Conservation (phyloP, 2,113 vertebrate genomes). For the Microcebus griseorufus region DNA sequence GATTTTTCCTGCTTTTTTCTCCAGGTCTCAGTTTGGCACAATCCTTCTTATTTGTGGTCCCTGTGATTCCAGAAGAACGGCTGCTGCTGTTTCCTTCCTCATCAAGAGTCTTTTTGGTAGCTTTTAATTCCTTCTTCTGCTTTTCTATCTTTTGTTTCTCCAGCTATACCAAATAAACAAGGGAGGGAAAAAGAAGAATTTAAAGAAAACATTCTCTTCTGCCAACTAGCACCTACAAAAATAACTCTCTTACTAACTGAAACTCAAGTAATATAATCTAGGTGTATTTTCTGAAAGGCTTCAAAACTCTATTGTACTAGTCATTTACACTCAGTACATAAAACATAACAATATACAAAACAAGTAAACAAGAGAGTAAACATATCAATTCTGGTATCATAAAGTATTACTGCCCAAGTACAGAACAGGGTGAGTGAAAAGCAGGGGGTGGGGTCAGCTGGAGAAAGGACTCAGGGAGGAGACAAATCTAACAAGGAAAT, state of each 20-base stretch:
- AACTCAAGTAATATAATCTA: not conserved
- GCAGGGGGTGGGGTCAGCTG: too few species aligned
- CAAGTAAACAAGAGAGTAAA: not conserved
- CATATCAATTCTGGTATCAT: not conserved
- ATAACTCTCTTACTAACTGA: not conserved
- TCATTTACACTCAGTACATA: not conserved
- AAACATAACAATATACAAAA: not conserved
- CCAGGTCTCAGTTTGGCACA: slow-evolving; percentile 87
- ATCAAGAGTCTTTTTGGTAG: slow-evolving; percentile 73
- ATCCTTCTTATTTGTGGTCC: slow-evolving; percentile 84
- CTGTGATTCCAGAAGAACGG: slow-evolving; percentile 57
- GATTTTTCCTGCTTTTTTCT: slow-evolving; percentile 91
- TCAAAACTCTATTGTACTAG: not conserved
- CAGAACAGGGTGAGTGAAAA: not conserved
- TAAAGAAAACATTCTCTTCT: slow-evolving; percentile 36
- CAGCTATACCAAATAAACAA: slow-evolving; percentile 83
- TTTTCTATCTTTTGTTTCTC: slow-evolving; percentile 86
- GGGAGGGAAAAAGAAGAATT: not conserved
- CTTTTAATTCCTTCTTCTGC: slow-evolving; percentile 84
- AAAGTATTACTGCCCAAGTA: not conserved
- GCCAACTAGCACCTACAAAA: not conserved
- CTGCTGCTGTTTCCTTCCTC: slow-evolving; percentile 73
- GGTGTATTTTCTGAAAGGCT: not conserved
- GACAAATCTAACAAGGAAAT: not conserved
- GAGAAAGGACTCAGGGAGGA: not conserved